These are phyloP conservation scores for Diorhabda sublineata DNA, from an alignment of 1,140 invertebrate species.

Conservation along the genomic window DNA sequence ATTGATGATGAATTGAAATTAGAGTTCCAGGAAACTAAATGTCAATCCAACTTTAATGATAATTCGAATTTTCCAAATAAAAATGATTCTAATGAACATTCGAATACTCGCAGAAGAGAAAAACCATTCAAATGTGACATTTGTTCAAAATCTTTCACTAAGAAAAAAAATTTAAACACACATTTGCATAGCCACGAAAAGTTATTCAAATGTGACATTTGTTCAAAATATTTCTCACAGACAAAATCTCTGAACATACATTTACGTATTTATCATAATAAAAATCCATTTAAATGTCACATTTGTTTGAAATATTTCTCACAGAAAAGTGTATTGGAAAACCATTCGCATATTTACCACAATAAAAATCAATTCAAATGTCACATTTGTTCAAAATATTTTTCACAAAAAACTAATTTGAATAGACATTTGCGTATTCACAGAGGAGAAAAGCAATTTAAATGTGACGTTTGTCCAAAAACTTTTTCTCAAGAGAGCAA, in stretches of 20 bases:
- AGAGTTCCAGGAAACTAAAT: too few relatives aligned
- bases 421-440: too few relatives aligned
- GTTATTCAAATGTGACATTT: neutral
- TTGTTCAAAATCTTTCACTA: too few relatives aligned
- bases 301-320: neutral
- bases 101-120: too few relatives aligned
- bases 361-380: neutral
- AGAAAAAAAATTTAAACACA: too few relatives aligned
- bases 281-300: neutral
- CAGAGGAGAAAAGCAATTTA: neutral
- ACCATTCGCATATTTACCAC: neutral
- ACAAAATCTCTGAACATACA: neutral
- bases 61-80: too few relatives aligned
- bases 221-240: neutral
- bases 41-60: too few relatives aligned
- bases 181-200: too few relatives aligned
- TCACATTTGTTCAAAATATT: neutral
- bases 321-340: neutral
- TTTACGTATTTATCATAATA: neutral
- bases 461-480: conserved; percentile 27
- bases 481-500: conserved; percentile 20
- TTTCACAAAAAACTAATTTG: neutral
- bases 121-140: too few relatives aligned
- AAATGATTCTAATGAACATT: too few relatives aligned
- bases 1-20: too few relatives aligned